A percentile compares a stretch with the other conserved stretches of the same genome.
phyloP scores from a whole-genome alignment of 2,113 vertebrate species.

The Capricornis sumatraensis region DNA sequence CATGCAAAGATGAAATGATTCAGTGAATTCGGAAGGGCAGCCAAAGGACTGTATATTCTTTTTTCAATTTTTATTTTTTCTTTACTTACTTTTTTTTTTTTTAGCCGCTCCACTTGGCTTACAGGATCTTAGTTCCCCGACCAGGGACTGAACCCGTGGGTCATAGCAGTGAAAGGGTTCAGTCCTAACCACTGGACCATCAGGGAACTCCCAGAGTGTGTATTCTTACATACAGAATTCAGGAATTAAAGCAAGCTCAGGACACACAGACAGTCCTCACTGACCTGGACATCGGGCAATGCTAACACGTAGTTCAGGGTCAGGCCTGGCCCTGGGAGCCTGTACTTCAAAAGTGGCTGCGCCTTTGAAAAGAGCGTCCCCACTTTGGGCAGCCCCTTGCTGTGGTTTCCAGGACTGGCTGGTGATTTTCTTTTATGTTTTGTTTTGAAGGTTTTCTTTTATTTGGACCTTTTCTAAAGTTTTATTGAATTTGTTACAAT shows the following conservation, averaged over 20 bases:
- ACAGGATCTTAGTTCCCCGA: background rate
- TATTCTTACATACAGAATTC: background rate
- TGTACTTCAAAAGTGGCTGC: accelerated
- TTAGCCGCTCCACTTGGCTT: background rate
- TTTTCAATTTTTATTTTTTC: background rate
- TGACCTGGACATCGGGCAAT: accelerated
- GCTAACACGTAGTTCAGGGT: too few species aligned
- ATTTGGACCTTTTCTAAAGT: background rate
- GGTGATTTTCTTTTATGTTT: background rate
- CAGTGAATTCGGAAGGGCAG: background rate
- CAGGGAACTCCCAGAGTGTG: background rate
- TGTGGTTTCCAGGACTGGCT: background rate
- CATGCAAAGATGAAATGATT: background rate
- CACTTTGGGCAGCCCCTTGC: background rate
- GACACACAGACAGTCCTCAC: background rate
- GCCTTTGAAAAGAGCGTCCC: background rate
- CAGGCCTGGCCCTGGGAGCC: accelerated
- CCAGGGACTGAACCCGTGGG: background rate
- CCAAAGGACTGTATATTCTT: background rate
- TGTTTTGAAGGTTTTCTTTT: background rate
- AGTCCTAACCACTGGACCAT: background rate
- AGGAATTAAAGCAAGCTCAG: background rate
- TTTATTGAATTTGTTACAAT: background rate
- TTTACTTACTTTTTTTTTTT: background rate
- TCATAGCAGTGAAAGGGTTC: too few species aligned